phyloP scores from a whole-genome alignment of 2,797 vertebrate genomes.

The Neoniphon sammara region DNA sequence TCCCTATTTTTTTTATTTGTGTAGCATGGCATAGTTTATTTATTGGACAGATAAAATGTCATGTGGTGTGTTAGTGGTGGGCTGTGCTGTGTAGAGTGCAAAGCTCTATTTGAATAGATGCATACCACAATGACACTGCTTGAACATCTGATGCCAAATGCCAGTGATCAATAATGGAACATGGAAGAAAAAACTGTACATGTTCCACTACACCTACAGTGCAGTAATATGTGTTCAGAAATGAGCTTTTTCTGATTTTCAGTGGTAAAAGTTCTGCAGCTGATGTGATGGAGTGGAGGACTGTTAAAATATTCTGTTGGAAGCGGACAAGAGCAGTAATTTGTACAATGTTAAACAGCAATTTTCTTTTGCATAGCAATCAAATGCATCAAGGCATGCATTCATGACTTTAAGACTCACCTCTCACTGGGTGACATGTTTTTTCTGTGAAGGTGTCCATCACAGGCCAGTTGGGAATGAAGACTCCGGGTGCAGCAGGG shows the following conservation, averaged over 20 bases:
- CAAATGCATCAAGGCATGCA: too few relatives aligned
- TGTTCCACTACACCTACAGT: too few relatives aligned
- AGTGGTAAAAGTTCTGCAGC: too few relatives aligned
- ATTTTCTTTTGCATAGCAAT: too few relatives aligned
- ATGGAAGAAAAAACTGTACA: not conserved
- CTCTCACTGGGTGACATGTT: not conserved
- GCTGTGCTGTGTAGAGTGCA: too few relatives aligned
- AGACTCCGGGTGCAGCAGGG: constrained; percentile 84
- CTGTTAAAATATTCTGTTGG: too few relatives aligned
- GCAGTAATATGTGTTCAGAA: not conserved
- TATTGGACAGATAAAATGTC: not conserved
- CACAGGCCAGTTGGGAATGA: constrained; percentile 94
- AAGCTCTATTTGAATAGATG: too few relatives aligned
- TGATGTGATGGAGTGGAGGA: too few relatives aligned
- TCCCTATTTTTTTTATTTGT: constrained; percentile 10
- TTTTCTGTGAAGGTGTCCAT: constrained; percentile 88
- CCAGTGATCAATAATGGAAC: not conserved
- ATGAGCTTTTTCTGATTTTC: not conserved
- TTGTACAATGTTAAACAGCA: too few relatives aligned
- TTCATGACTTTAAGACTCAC: not conserved
- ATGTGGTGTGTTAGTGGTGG: not conserved
- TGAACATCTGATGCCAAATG: not conserved
- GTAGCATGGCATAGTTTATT: not conserved
- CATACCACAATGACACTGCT: not conserved
- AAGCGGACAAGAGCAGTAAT: too few relatives aligned